These are phyloP conservation scores for Arctocebus calabarensis DNA, from an alignment of 2,797 vertebrate genomes.

Conservation along the genomic window DNA sequence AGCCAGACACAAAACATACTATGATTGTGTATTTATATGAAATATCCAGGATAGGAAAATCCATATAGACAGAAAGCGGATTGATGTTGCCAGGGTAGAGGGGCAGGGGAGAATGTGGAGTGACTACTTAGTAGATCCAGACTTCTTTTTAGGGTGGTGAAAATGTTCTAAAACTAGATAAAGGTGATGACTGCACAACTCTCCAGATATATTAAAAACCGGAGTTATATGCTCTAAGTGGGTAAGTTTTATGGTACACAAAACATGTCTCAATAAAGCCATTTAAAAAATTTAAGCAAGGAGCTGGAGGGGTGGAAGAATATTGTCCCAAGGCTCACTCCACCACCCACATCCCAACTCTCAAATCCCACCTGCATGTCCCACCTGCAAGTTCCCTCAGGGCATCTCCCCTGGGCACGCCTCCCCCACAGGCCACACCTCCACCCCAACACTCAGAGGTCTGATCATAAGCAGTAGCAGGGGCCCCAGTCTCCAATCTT, in stretches of 20 bases:
- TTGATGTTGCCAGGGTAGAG: accelerated
- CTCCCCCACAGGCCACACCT: accelerated
- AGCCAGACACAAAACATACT: background rate
- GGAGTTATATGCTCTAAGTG: background rate
- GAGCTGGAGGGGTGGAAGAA: background rate
- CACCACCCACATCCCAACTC: too few relatives aligned
- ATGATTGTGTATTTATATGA: too few relatives aligned
- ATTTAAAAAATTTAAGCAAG: background rate
- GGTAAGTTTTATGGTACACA: background rate
- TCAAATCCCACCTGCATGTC: background rate
- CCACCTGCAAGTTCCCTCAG: background rate
- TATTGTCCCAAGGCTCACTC: accelerated
- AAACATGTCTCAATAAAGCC: background rate
- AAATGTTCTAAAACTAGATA: background rate
- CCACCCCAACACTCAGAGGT: background rate
- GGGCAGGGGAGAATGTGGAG: too few relatives aligned
- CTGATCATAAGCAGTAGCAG: accelerated
- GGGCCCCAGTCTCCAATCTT: background rate
- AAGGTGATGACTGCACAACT: background rate
- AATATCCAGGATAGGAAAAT: background rate
- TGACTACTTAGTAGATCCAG: accelerated
- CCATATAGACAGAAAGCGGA: background rate
- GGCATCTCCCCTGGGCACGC: accelerated
- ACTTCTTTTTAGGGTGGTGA: background rate
- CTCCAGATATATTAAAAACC: background rate